phyloP scores from a whole-genome alignment of 2,113 vertebrate species.

The Sclerurus mexicanus region DNA sequence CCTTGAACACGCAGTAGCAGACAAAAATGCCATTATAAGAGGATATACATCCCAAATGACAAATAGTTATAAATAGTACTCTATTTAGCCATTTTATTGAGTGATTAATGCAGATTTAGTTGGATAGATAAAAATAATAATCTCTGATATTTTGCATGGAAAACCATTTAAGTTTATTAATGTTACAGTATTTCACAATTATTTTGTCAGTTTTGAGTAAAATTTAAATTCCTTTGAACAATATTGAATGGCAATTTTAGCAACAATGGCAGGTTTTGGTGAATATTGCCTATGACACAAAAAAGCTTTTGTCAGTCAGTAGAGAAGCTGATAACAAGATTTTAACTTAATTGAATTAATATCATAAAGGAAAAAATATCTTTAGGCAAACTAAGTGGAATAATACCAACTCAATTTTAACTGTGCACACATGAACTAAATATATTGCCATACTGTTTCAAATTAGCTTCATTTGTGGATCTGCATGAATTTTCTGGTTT shows the following conservation, averaged over 20 bases:
- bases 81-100: background rate
- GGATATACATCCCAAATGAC: background rate
- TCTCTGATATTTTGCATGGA: background rate
- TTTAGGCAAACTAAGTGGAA: background rate
- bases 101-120: slow-evolving; percentile 6
- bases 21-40: slow-evolving; percentile 3
- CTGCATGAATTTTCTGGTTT: background rate
- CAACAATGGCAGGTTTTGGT: slow-evolving; percentile 31
- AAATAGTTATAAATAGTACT: slow-evolving; percentile 16
- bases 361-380: background rate
- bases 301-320: slow-evolving; percentile 2
- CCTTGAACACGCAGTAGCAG: background rate
- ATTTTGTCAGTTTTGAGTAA: background rate
- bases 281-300: background rate
- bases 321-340: background rate
- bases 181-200: background rate
- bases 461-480: background rate
- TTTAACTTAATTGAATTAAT: background rate
- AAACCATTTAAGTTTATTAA: background rate
- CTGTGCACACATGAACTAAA: background rate
- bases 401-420: background rate
- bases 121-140: background rate
- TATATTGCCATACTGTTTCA: background rate
- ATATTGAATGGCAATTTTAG: background rate
- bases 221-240: background rate